These are phyloP conservation scores for Neocrepidodera transversa DNA, from an alignment of 2,888 invertebrate genomes.

Conservation along the genomic window DNA sequence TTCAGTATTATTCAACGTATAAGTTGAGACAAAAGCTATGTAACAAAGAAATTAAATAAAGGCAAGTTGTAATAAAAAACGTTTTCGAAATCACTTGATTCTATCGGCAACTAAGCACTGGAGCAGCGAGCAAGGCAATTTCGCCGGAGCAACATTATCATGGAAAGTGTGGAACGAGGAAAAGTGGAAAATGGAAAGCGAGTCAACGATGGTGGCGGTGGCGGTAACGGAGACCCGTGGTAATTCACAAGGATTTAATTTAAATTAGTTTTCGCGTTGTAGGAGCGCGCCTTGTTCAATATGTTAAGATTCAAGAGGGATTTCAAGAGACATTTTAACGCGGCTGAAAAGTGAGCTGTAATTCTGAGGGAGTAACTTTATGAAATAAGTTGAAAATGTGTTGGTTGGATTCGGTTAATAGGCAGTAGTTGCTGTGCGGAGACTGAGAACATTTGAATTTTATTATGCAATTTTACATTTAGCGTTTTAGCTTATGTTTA, in stretches of 20 bases:
- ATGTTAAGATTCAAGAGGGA: slow-evolving; percentile 46
- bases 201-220: slow-evolving; percentile 2
- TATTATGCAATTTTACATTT: slow-evolving; percentile 4
- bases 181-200: slow-evolving; percentile 17
- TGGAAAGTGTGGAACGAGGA: slow-evolving; percentile 10
- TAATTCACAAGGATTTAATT: slow-evolving; percentile 80
- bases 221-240: slow-evolving; percentile 54
- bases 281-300: slow-evolving; percentile 55
- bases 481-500: background rate
- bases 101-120: slow-evolving; percentile 15
- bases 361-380: slow-evolving; percentile 31
- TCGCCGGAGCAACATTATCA: slow-evolving; percentile 9
- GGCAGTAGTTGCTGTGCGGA: slow-evolving; percentile 8
- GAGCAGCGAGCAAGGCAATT: background rate
- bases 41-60: slow-evolving; percentile 7
- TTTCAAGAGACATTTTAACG: slow-evolving; percentile 44
- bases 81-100: slow-evolving; percentile 21
- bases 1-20: too few relatives aligned
- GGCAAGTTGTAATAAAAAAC: background rate
- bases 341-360: slow-evolving; percentile 32
- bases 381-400: slow-evolving; percentile 29
- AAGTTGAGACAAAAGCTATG: background rate
- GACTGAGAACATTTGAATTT: slow-evolving; percentile 14
- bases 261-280: slow-evolving; percentile 71
- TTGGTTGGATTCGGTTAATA: slow-evolving; percentile 18